Evolutionary conservation across 2,888 invertebrate species (phyloP).

Genomic region (Cancer borealis): DNA sequence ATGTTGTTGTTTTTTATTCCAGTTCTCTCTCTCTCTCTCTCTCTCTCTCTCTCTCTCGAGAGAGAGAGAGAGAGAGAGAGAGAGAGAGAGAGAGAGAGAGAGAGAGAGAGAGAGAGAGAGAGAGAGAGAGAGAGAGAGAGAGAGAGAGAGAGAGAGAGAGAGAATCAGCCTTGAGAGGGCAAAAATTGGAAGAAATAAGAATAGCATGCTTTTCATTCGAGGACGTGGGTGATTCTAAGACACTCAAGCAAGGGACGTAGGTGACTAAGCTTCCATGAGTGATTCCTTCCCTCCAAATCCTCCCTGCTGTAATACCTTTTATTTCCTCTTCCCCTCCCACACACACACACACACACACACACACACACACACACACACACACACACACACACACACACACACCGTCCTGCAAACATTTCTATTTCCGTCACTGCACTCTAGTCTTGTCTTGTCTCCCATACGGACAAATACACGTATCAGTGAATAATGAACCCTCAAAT

Average conservation of each 20-base stretch:
- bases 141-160: too few relatives aligned
- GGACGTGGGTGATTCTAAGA: background rate
- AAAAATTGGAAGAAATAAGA: too few relatives aligned
- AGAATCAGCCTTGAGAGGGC: too few relatives aligned
- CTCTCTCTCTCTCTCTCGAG: slow-evolving; percentile 39
- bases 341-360: too few relatives aligned
- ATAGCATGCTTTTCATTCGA: background rate
- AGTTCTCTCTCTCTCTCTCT: background rate
- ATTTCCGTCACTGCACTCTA: background rate
- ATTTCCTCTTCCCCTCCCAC: too few relatives aligned
- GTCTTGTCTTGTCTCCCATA: background rate
- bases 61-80: too few relatives aligned
- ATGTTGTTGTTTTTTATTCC: too few relatives aligned
- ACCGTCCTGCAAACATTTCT: slow-evolving; percentile 24
- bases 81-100: too few relatives aligned
- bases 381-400: slow-evolving; percentile 1
- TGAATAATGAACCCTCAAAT: slow-evolving; percentile 8
- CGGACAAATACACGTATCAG: background rate
- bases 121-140: too few relatives aligned
- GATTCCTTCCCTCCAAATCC: background rate
- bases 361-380: too few relatives aligned
- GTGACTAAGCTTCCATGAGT: background rate
- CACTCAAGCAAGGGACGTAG: background rate
- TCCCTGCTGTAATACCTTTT: background rate
- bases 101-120: too few relatives aligned